Base-by-base conservation (phyloP, 2,113 vertebrate species). In the Heterotis niloticus region DNA sequence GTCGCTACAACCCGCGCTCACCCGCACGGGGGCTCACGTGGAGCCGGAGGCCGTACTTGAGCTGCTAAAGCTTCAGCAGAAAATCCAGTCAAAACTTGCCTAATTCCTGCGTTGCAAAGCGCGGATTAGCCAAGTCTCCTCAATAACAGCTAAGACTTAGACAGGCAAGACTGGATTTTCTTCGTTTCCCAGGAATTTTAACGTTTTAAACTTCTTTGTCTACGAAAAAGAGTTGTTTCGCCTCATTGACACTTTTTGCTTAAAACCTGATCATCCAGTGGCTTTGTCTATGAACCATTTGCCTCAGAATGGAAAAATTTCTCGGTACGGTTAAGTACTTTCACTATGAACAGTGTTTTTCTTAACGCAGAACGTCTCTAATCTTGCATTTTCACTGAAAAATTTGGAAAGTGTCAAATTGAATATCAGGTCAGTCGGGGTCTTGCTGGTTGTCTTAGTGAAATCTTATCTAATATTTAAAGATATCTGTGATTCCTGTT, bases 51-150 rank as follows among this genome's bases (percentile, higher is more conserved):
- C 34, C 7, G 34, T n/a, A n/a, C n/a, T 7, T 44, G 34, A 2
- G 34, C 34, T 44, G 34, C 34, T 44, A 44, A 66, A 51, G 62
- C 20, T 20, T 5, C 51, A 51, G 73, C 1, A 76, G 69, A 65
- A 79, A 71, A 75, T 85, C 89, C 76, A 88, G 88, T 89, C 83
- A 81, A 85, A 89, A 89, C 89, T 82, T 88, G 87, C 80, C 75
- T 12, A 17, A 4, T 75, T 67, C 54, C 64, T 51, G 71, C 72
- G 13, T 5, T 0, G 13, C 62, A 24, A 65, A 76, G 34, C n/a
- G 16, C 18, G 34, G 5, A 76, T 14, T 51, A 65, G 60, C 17
- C 29, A 52, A 51, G 52, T 5, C 64, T 64, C 34, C 51, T 34
- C 44, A 34, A 76, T 29, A 9, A 7, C 34, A 44, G 28, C 60